A percentile compares a stretch with the other conserved stretches of the same genome.
These are phyloP conservation scores for Podarcis lilfordi DNA, from an alignment of 2,797 vertebrate genomes.

Conservation along the genomic window DNA sequence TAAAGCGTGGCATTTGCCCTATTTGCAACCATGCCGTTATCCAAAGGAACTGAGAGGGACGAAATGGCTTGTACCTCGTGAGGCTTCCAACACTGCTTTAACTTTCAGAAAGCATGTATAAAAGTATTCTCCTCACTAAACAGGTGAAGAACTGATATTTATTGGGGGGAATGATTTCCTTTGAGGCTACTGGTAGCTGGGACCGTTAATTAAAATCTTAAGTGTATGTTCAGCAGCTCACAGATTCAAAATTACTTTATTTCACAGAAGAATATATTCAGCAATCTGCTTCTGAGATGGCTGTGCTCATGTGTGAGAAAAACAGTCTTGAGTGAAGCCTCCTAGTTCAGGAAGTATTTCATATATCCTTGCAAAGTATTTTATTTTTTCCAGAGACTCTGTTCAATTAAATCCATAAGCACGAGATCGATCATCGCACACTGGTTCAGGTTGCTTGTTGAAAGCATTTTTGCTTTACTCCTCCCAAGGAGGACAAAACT, in stretches of 20 bases:
- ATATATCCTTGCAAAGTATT: not conserved
- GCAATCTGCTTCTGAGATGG: not conserved
- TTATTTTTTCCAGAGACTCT: not conserved
- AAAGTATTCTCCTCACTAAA: not conserved
- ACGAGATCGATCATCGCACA: not conserved
- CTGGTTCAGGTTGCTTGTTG: too few relatives aligned
- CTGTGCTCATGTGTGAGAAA: not conserved
- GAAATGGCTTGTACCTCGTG: conserved; percentile 3
- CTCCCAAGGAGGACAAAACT: not conserved
- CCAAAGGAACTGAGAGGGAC: conserved; percentile 72
- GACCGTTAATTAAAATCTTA: not conserved
- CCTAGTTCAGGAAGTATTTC: not conserved
- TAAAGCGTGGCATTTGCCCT: conserved; percentile 82
- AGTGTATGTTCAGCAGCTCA: not conserved
- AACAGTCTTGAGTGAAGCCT: not conserved
- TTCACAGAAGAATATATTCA: not conserved
- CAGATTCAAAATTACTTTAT: not conserved
- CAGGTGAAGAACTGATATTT: not conserved
- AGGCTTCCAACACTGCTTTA: conserved; percentile 2
- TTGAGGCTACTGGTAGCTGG: not conserved
- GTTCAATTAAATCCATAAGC: not conserved
- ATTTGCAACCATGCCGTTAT: conserved; percentile 84
- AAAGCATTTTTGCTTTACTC: too few relatives aligned
- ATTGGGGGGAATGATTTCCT: not conserved
- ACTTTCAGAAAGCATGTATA: not conserved